Evolutionary conservation across 2,888 invertebrate genomes (phyloP).

Genomic region (Tetramorium bicarinatum): DNA sequence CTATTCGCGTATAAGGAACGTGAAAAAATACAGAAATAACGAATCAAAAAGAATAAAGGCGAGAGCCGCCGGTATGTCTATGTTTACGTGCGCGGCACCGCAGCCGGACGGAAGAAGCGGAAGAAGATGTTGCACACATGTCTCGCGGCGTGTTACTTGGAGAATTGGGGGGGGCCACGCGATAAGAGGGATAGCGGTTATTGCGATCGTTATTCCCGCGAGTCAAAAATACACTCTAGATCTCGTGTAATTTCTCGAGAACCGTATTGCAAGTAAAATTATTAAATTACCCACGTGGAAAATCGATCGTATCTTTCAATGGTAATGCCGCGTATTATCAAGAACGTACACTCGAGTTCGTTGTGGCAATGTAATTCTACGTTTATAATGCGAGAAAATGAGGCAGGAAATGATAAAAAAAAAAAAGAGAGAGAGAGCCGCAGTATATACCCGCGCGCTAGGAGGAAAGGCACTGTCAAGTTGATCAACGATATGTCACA

Average conservation of each 20-base stretch:
- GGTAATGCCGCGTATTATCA: neutral
- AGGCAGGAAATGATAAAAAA: conserved; percentile 33
- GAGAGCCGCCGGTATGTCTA: neutral
- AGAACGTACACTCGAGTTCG: neutral
- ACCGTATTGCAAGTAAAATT: neutral
- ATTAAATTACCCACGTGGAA: neutral
- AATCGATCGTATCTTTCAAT: neutral
- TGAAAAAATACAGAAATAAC: conserved; percentile 1
- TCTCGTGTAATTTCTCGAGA: neutral
- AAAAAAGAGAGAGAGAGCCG: neutral
- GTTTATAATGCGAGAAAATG: neutral
- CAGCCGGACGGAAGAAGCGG: conserved; percentile 53
- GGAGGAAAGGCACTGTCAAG: conserved; percentile 32
- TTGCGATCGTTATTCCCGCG: conserved; percentile 38
- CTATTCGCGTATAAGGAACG: neutral
- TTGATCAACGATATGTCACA: conserved; percentile 56
- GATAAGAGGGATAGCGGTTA: conserved; percentile 64
- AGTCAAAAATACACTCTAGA: neutral
- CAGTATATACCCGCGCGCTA: neutral
- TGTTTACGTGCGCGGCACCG: conserved; percentile 32
- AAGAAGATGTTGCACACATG: conserved; percentile 72
- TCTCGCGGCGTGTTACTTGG: conserved; percentile 66
- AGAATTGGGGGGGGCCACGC: conserved; percentile 68
- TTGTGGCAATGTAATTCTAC: neutral
- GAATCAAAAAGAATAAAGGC: neutral